Evolutionary conservation across 2,888 invertebrate genomes (phyloP).

Genomic region (Drosophila falleni): DNA sequence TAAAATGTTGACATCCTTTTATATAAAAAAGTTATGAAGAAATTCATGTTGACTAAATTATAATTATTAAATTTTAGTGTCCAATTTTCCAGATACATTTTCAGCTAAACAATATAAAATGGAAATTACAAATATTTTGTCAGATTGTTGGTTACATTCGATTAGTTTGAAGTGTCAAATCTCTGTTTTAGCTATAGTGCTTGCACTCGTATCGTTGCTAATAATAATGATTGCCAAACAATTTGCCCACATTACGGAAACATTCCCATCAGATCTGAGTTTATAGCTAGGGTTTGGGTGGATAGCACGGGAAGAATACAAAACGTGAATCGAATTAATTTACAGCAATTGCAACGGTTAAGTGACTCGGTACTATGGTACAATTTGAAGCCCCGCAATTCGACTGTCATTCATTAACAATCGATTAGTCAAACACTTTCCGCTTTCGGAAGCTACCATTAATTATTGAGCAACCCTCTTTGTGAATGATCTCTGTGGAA

Average conservation of each 20-base stretch:
- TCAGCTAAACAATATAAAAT: neutral
- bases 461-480: conserved; percentile 71
- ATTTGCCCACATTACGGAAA: conserved; percentile 54
- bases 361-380: conserved; percentile 65
- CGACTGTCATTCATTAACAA: conserved; percentile 80
- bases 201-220: conserved; percentile 27
- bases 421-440: conserved; percentile 81
- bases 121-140: conserved; percentile 14
- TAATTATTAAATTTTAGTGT: no score
- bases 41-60: no score
- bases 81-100: neutral
- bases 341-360: conserved; percentile 71
- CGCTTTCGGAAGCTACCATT: conserved; percentile 67
- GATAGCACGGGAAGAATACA: neutral
- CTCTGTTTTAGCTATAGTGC: neutral
- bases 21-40: no score
- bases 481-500: conserved; percentile 22
- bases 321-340: conserved; percentile 76
- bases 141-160: conserved; percentile 2
- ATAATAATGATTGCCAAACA: conserved; percentile 55
- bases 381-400: conserved; percentile 51
- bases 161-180: conserved; percentile 15
- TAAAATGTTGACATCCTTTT: no score
- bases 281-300: neutral
- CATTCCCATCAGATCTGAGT: conserved; percentile 28